Evolutionary conservation across 2,797 vertebrate genomes (phyloP), one percentile per base, ranked within the genome.

Genomic region (Helicolenus hilgendorfi): DNA sequence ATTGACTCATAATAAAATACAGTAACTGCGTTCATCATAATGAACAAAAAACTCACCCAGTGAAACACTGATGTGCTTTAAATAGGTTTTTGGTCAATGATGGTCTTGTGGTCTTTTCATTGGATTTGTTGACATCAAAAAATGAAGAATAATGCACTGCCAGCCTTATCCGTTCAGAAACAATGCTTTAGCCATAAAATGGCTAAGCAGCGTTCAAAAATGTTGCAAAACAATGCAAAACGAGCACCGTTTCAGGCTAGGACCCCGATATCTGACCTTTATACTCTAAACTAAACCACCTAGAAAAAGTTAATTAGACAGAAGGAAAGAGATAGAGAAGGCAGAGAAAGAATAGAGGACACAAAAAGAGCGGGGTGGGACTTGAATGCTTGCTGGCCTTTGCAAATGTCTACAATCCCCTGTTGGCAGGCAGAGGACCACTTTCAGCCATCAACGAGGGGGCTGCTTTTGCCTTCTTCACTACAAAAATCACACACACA

Each of bases 381-480:
- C 98, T 98, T 98, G 98, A 98, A 98, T 98, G 98, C 98, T 98
- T 97, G 98, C 98, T 99, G 99, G 98, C 98, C 98, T 99, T 99
- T 97, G 96, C 87, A 97, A 98, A 98, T 99, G 98, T 98, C 98
- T 99, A 99, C 98, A 99, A 98, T 98, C 98, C 98, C 98, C 98
- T 99, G 98, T 98, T 97, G 98, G 98, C 98, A 98, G 96, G 98
- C 98, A 99, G 98, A 99, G 98, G 98, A 99, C 98, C 98, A 98
- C 98, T 98, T 98, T 99, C 98, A 99, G 98, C 98, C 99, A 98
- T 99, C 99, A 98, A 98, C 98, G 98, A 99, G 98, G 96, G 96
- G 98, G 98, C 98, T 99, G 98, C 98, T 98, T 98, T 98, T 99
- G 98, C 98, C 98, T 99, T 99, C 99, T 99, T 98, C 98, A 99